Evolutionary conservation across 2,113 vertebrate species (phyloP).

Genomic region (Lycaon pictus): DNA sequence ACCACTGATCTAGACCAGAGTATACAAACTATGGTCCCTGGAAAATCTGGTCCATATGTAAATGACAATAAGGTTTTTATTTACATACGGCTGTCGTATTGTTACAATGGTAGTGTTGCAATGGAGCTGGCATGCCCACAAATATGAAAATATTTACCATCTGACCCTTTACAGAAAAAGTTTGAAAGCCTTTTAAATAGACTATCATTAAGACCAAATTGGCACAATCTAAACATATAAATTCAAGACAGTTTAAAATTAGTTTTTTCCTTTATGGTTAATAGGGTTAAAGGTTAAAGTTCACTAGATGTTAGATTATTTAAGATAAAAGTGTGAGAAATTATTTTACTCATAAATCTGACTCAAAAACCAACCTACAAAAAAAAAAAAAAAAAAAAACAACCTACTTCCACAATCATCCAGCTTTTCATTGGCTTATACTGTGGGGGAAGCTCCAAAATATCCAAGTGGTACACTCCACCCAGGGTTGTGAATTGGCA

Average conservation of each 20-base stretch:
- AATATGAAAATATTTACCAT: neutral
- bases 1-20: neutral
- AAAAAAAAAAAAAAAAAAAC: no score
- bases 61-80: neutral
- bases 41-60: neutral
- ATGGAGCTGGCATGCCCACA: neutral
- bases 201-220: neutral
- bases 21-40: no score
- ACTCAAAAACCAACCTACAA: conserved; percentile 80
- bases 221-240: neutral
- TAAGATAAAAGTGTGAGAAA: neutral
- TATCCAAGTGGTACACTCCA: conserved; percentile 91
- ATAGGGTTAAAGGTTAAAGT: neutral
- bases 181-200: neutral
- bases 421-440: conserved; percentile 86
- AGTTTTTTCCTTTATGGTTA: neutral
- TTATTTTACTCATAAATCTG: neutral
- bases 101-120: neutral
- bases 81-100: neutral
- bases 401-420: conserved; percentile 91
- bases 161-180: neutral
- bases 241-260: neutral
- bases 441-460: conserved; percentile 91
- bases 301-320: neutral
- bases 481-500: conserved; percentile 89